Evolutionary conservation across 1,140 invertebrate species (phyloP).

Genomic region (Coelopa frigida): DNA sequence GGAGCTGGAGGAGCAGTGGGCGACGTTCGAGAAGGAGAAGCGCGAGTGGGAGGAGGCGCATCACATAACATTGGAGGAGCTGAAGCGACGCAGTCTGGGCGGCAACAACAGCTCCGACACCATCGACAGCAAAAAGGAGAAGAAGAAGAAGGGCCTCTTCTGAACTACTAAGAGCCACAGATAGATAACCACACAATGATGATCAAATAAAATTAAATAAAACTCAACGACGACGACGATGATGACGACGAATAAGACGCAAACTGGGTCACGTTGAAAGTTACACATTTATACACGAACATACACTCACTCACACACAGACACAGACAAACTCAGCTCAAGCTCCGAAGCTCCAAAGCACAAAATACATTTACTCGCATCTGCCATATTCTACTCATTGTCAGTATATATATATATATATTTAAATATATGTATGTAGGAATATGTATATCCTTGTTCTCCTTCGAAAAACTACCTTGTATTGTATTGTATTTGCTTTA

Average conservation of each 20-base stretch:
- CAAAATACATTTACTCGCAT: too few relatives aligned
- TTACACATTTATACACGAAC: too few relatives aligned
- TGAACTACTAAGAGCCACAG: slow-evolving; percentile 19
- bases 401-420: neutral
- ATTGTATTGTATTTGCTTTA: too few relatives aligned
- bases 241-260: too few relatives aligned
- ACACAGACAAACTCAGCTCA: too few relatives aligned
- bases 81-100: slow-evolving; percentile 74
- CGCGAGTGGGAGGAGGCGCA: slow-evolving; percentile 83
- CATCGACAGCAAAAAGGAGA: slow-evolving; percentile 40
- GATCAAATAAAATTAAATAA: slow-evolving; percentile 3
- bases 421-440: neutral
- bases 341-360: too few relatives aligned
- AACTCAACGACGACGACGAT: slow-evolving; percentile 1
- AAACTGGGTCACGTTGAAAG: too few relatives aligned
- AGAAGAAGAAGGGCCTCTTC: slow-evolving; percentile 43
- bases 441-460: neutral
- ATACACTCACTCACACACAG: too few relatives aligned
- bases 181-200: slow-evolving; percentile 2
- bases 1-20: slow-evolving; percentile 84
- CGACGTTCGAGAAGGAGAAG: slow-evolving; percentile 80
- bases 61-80: slow-evolving; percentile 77
- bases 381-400: too few relatives aligned
- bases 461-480: too few relatives aligned
- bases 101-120: slow-evolving; percentile 61